Conservation (phyloP, 2,797 vertebrate genomes). For the Poeciliopsis gracilis region DNA sequence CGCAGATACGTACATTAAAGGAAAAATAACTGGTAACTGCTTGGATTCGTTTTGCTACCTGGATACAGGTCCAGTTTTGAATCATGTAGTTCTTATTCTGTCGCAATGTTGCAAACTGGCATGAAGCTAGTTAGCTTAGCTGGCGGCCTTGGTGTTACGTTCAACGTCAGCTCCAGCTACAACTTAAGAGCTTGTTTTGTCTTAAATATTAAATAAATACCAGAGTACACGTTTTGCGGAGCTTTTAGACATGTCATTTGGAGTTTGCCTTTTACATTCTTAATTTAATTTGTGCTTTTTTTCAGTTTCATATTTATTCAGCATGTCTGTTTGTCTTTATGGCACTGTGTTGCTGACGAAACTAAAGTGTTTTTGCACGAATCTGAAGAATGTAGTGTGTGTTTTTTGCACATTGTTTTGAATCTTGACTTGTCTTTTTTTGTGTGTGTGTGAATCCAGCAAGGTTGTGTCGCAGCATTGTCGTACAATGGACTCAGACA, state of each 20-base stretch:
- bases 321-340: neutral
- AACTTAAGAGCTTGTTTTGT: conserved; percentile 40
- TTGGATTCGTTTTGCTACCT: accelerated
- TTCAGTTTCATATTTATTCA: conserved; percentile 22
- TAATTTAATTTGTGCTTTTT: neutral
- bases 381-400: neutral
- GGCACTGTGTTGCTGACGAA: conserved; percentile 10
- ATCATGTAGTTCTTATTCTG: accelerated
- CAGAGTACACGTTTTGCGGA: accelerated
- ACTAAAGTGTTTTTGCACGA: neutral
- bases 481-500: conserved; percentile 79
- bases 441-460: neutral
- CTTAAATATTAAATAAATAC: neutral
- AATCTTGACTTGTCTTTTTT: neutral
- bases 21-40: accelerated
- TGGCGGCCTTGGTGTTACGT: conserved; percentile 53
- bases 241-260: accelerated
- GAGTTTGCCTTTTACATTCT: neutral
- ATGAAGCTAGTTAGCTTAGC: conserved; percentile 63
- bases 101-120: neutral
- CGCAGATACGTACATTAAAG: accelerated
- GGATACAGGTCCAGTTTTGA: neutral
- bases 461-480: conserved; percentile 26
- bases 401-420: neutral
- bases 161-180: conserved; percentile 27